Conservation (phyloP, 2,888 invertebrate genomes). For the Mechanitis messenoides region DNA sequence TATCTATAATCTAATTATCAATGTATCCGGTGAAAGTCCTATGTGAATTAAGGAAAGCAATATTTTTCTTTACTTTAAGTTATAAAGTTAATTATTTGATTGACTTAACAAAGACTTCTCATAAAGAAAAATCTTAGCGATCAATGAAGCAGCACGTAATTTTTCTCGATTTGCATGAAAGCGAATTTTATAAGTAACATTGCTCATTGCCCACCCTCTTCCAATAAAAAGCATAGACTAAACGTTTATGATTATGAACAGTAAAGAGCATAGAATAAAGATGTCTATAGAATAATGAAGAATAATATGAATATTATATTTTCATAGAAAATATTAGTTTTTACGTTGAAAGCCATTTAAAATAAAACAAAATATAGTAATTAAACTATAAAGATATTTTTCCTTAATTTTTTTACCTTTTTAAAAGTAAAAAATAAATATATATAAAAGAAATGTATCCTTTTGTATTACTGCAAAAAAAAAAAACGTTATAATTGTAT, state of each 20-base stretch:
- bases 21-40: slow-evolving; percentile 69
- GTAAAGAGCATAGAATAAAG: slow-evolving; percentile 16
- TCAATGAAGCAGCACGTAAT: slow-evolving; percentile 53
- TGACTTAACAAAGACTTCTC: slow-evolving; percentile 29
- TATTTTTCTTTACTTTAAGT: slow-evolving; percentile 22
- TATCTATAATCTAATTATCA: slow-evolving; percentile 65
- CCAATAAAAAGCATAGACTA: slow-evolving; percentile 55
- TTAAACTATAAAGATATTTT: too few relatives aligned
- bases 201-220: slow-evolving; percentile 38
- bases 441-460: too few relatives aligned
- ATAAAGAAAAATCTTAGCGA: slow-evolving; percentile 30
- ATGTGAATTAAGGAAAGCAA: slow-evolving; percentile 29
- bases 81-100: slow-evolving; percentile 35
- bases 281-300: slow-evolving; percentile 8
- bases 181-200: slow-evolving; percentile 31
- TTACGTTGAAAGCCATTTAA: too few relatives aligned
- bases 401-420: too few relatives aligned
- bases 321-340: too few relatives aligned
- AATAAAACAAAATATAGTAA: too few relatives aligned
- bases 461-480: too few relatives aligned
- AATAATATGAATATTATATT: too few relatives aligned
- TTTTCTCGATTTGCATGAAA: slow-evolving; percentile 57
- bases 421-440: too few relatives aligned
- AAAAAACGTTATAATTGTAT: too few relatives aligned
- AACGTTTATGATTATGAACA: slow-evolving; percentile 11